Evolutionary conservation across 2,113 vertebrate species (phyloP).

Genomic region (Mungos mungo): DNA sequence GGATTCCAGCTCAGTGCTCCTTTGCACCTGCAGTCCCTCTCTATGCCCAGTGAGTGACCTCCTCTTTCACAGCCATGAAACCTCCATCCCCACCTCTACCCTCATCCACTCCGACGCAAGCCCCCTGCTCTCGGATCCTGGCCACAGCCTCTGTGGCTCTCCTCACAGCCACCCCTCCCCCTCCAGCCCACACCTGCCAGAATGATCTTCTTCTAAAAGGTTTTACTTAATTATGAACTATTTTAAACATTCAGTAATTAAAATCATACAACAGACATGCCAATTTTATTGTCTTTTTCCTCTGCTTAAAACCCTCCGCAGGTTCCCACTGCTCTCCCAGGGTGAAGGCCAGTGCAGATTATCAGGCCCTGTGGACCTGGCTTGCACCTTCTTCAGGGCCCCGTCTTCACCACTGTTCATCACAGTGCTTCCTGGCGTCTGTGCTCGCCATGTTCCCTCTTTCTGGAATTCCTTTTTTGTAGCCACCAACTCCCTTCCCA

Average conservation of each 20-base stretch:
- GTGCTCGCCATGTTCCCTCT: rapidly evolving
- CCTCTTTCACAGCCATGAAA: background rate
- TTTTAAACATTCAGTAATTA: background rate
- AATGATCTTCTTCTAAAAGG: background rate
- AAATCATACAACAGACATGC: background rate
- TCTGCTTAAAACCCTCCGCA: background rate
- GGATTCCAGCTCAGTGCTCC: background rate
- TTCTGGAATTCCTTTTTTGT: background rate
- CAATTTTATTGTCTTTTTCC: background rate
- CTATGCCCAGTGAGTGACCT: background rate
- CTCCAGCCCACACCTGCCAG: background rate
- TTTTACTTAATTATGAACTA: background rate
- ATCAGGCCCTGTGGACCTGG: no score
- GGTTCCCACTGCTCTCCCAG: background rate
- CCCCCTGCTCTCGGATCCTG: rapidly evolving
- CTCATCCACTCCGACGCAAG: background rate
- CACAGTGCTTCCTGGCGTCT: background rate
- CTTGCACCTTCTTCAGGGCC: background rate
- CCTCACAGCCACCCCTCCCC: background rate
- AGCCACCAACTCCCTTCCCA: background rate
- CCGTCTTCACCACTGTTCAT: background rate
- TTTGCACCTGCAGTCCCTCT: background rate
- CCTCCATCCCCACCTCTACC: background rate
- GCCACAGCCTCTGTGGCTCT: rapidly evolving
- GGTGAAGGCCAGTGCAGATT: background rate